Evolutionary conservation across 2,113 vertebrate species (phyloP).

Genomic region (Tupaia tana): DNA sequence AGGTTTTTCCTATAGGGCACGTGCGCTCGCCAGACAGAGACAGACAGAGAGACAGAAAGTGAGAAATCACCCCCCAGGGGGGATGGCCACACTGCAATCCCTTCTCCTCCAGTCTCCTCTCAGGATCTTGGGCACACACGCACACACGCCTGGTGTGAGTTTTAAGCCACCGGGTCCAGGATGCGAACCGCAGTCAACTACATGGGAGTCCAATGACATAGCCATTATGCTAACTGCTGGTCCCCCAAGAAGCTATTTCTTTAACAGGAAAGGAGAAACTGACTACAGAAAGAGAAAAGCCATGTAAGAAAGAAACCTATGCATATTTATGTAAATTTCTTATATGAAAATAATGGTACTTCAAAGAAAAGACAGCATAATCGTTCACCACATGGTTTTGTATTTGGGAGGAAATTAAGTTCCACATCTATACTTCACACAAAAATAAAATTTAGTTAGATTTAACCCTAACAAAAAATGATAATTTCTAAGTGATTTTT

Average conservation of each 20-base stretch:
- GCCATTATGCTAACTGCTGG: too few species aligned
- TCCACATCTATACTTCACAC: not conserved
- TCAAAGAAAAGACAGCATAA: not conserved
- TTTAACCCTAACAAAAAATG: not conserved
- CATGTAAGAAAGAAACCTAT: not conserved
- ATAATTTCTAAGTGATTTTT: not conserved
- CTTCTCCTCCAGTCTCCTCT: too few species aligned
- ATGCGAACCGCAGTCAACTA: too few species aligned
- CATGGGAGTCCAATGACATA: too few species aligned
- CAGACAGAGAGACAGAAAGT: too few species aligned
- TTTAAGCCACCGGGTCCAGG: too few species aligned
- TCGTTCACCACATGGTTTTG: not conserved
- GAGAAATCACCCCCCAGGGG: too few species aligned
- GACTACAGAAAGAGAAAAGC: not conserved
- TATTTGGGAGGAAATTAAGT: not conserved
- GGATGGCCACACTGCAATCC: too few species aligned
- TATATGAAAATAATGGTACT: not conserved
- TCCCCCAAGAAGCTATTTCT: not conserved
- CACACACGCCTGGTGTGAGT: too few species aligned
- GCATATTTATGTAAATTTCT: not conserved
- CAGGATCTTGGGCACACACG: too few species aligned
- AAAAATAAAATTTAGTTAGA: conserved; percentile 8
- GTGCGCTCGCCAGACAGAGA: too few species aligned
- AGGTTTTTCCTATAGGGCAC: too few species aligned
- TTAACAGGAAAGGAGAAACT: not conserved